Evolutionary conservation across 2,888 invertebrate genomes (phyloP).

Genomic region (Leucania comma): DNA sequence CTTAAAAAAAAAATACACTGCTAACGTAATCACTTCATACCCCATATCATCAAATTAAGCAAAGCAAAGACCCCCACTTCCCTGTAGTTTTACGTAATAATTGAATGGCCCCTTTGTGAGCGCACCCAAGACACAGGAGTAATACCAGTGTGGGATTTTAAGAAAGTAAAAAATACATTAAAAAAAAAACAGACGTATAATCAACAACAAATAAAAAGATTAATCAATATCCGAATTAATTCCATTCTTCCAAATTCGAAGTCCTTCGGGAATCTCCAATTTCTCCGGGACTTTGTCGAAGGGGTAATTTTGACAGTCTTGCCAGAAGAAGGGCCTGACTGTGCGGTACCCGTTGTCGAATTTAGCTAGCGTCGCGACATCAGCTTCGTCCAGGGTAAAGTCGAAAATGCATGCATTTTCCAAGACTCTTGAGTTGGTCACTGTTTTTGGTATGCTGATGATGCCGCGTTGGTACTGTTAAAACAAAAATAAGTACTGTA

Average conservation of each 20-base stretch:
- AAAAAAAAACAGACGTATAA: neutral
- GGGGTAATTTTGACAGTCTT: constrained; percentile 68
- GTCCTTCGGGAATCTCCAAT: constrained; percentile 33
- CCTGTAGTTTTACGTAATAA: too few relatives aligned
- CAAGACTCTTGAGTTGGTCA: constrained; percentile 74
- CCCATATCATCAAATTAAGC: too few relatives aligned
- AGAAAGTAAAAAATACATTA: neutral
- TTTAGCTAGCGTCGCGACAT: constrained; percentile 70
- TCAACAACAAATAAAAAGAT: neutral
- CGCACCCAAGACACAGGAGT: too few relatives aligned
- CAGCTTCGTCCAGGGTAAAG: constrained; percentile 74
- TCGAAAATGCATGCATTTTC: constrained; percentile 85
- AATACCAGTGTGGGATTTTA: too few relatives aligned
- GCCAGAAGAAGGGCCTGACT: constrained; percentile 72
- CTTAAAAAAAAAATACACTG: too few relatives aligned
- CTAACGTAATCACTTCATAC: too few relatives aligned
- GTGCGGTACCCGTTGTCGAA: constrained; percentile 80
- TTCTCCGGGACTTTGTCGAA: constrained; percentile 53
- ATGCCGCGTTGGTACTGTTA: constrained; percentile 80
- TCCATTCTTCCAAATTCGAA: constrained; percentile 59
- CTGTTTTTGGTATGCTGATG: constrained; percentile 78
- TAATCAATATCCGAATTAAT: constrained; percentile 61
- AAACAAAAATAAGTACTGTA: constrained; percentile 67
- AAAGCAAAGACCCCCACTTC: too few relatives aligned
- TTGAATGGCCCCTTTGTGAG: too few relatives aligned